Evolutionary conservation across 2,113 vertebrate species (phyloP).

Genomic region (Galeopterus variegatus): DNA sequence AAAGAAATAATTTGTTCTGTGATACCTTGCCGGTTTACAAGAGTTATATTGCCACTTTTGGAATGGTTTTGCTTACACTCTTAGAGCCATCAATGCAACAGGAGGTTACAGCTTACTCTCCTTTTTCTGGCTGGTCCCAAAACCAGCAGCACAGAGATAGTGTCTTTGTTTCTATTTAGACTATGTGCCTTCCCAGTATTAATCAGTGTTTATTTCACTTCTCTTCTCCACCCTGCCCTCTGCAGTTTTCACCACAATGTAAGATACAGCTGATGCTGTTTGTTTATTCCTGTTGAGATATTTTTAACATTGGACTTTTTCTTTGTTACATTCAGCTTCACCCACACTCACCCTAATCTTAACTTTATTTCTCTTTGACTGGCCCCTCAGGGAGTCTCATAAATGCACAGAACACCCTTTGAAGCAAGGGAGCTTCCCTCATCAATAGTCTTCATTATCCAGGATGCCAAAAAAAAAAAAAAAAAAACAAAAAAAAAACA

Average conservation of each 20-base stretch:
- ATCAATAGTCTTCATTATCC: slow-evolving; percentile 66
- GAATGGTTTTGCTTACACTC: background rate
- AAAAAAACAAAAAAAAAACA: slow-evolving; percentile 31
- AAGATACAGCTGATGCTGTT: slow-evolving; percentile 67
- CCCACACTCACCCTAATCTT: slow-evolving; percentile 49
- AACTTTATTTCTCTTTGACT: slow-evolving; percentile 31
- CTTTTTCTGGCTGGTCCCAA: background rate
- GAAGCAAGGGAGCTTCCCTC: slow-evolving; percentile 41
- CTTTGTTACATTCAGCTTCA: slow-evolving; percentile 28
- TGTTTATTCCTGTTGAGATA: slow-evolving; percentile 77
- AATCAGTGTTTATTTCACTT: slow-evolving; percentile 76
- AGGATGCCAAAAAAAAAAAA: background rate
- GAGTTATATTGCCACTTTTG: background rate
- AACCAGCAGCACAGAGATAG: background rate
- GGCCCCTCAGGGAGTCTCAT: slow-evolving; percentile 17
- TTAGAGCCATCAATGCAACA: background rate
- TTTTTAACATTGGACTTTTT: slow-evolving; percentile 70
- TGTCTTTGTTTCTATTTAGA: slow-evolving; percentile 63
- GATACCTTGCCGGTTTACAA: background rate
- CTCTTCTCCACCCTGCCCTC: slow-evolving; percentile 44
- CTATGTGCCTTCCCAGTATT: slow-evolving; percentile 64
- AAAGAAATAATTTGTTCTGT: background rate
- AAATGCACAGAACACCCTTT: slow-evolving; percentile 64
- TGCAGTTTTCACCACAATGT: background rate
- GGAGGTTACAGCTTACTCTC: background rate